Percentiles rank a stretch among this genome's conserved stretches.
phyloP scores from a whole-genome alignment of 1,140 invertebrate genomes.

The Atta colombica region DNA sequence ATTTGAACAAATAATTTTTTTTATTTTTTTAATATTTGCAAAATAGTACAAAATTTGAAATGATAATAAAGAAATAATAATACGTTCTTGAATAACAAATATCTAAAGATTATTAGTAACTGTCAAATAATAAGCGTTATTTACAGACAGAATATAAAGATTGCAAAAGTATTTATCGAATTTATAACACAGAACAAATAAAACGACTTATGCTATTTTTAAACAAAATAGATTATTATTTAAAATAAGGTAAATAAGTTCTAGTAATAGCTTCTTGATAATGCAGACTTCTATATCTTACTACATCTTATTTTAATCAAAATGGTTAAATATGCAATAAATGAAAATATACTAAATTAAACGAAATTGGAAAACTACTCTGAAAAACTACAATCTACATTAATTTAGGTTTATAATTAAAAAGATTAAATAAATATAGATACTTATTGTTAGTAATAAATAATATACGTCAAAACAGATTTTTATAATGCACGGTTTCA shows the following conservation, averaged over 20 bases:
- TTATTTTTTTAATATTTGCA: background rate
- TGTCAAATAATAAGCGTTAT: background rate
- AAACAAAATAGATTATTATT: background rate
- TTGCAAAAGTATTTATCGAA: conserved; percentile 6
- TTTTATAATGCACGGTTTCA: background rate
- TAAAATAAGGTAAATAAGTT: background rate
- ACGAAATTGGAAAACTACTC: background rate
- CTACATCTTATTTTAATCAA: background rate
- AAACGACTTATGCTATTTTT: background rate
- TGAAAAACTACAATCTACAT: background rate
- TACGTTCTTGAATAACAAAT: background rate
- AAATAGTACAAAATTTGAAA: background rate
- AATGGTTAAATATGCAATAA: background rate
- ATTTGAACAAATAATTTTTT: background rate
- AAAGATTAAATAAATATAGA: background rate
- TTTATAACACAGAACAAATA: conserved; percentile 11
- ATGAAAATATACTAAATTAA: conserved; percentile 5
- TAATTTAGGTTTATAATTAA: background rate
- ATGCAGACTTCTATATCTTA: background rate
- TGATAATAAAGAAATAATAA: background rate
- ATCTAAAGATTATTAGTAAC: background rate
- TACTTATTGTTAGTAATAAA: background rate
- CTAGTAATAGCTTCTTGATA: background rate
- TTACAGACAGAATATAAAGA: background rate
- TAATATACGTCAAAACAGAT: background rate